Base-by-base conservation (phyloP, 2,797 vertebrate species). In the Aulostomus chinensis region DNA sequence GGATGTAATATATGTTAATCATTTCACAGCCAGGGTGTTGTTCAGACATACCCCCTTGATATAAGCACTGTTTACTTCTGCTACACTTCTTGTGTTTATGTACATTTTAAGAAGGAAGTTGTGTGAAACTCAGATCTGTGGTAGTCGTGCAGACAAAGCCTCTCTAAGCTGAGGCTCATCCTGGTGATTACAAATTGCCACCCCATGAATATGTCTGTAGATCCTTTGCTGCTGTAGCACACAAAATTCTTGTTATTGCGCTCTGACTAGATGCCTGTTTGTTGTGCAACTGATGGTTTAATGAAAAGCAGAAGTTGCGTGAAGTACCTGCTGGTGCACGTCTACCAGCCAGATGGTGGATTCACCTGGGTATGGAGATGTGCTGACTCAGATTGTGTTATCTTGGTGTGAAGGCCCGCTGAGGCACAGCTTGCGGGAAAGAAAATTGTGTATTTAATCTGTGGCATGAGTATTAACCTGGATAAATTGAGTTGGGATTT, bases 301-400 rank as follows among this genome's bases (percentile, higher is more conserved):
- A 67, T 66, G 39, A 39, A 50, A 42, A 32, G 58, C 60, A 76
- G 45, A 68, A 80, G 75, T 84, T 74, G 51, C 51, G 46, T 32
- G 33, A 63, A 59, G 66, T 78, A 76, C 71, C 73, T 70, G 73
- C 71, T 84, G 79, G 60, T 58, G 52, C 41, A 31, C 52, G 55
- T 58, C 39, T 81, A 73, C 73, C 56, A 37, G 53, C 64, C 77
- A 66, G 71, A 65, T 76, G 79, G 65, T 57, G 58, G 73, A 71
- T 69, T 83, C 78, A 83, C 79, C 60, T 51, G 68, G 47, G 69
- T 81, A 78, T 84, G 83, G 76, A 80, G 62, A 83, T 88, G 80
- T 80, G 61, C 75, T 61, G 56, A 76, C 59, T 77, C 47, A 82
- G 75, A 81, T 82, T 77, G 73, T 65, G 73, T 85, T 79, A 66